Conservation (phyloP, 2,888 invertebrate genomes). For the Anagyrus pseudococci region DNA sequence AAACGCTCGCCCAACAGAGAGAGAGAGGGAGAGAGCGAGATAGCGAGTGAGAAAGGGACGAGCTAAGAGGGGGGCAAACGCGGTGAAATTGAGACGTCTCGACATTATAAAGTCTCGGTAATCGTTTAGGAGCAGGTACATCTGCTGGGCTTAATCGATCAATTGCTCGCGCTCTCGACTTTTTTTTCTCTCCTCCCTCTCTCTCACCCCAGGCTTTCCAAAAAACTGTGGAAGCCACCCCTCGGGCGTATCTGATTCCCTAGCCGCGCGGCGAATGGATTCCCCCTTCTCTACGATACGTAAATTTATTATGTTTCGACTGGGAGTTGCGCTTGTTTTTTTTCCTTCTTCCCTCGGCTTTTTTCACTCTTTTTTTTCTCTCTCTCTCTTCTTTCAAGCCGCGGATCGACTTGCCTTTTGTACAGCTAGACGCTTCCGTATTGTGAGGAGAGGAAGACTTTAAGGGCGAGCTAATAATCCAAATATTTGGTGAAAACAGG, state of each 20-base stretch:
- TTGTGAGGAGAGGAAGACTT: slow-evolving; percentile 22
- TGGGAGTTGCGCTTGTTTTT: slow-evolving; percentile 3
- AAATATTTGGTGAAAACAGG: slow-evolving; percentile 40
- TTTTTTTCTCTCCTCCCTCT: slow-evolving; percentile 23
- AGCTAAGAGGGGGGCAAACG: slow-evolving; percentile 42
- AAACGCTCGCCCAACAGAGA: neutral
- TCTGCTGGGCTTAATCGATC: slow-evolving; percentile 48
- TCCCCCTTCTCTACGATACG: slow-evolving; percentile 27
- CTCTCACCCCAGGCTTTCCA: slow-evolving; percentile 20
- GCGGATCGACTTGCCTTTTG: slow-evolving; percentile 9
- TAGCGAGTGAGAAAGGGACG: neutral
- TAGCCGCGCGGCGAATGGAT: slow-evolving; percentile 25
- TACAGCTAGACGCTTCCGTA: neutral
- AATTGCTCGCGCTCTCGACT: slow-evolving; percentile 36
- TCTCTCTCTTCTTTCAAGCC: neutral
- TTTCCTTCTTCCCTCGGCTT: slow-evolving; percentile 2
- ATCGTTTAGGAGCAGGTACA: slow-evolving; percentile 58
- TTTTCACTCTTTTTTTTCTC: slow-evolving; percentile 1
- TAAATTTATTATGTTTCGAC: slow-evolving; percentile 39
- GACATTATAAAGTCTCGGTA: slow-evolving; percentile 54
- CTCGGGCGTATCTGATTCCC: slow-evolving; percentile 6
- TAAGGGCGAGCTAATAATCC: slow-evolving; percentile 38
- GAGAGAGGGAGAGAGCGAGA: neutral
- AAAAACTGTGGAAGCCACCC: slow-evolving; percentile 32
- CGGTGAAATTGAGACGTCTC: slow-evolving; percentile 61